Evolutionary conservation across 2,797 vertebrate species (phyloP), one percentile per base, ranked within the genome.

Genomic region (Melanitta fusca): DNA sequence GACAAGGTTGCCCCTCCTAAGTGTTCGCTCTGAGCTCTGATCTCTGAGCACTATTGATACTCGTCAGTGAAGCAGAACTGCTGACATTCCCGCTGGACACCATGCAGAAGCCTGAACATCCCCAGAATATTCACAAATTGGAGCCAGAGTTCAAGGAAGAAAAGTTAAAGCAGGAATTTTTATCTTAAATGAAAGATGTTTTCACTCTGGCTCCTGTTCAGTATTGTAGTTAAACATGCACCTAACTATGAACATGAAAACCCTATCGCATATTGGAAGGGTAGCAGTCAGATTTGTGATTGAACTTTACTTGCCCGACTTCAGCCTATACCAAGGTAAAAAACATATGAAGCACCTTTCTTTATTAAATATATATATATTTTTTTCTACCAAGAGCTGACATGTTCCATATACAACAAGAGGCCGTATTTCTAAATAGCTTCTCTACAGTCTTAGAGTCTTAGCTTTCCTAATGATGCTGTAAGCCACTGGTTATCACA

Each of bases 1-100:
- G 95, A 96, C 96, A 95, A 91, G 95, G 91, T 71, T 95, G 96
- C 84, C 91, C 93, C 85, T 96, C 83, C 96, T 88, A 90, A 93
- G 80, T 10, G 89, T 58, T 95, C 28, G 0, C 75, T 94, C 89
- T 91, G 89, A 96, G 96, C 93, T 96, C 94, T 96, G 94, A 93
- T 95, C 96, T 93, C 84, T 1, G 4, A 91, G 80, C 73, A 61
- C 93, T 94, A 78, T 91, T 95, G 95, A 95, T 90, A 96, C 91
- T 74, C 14, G 1, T 83, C 95, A 95, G 80, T 51, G 95, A 89
- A 97, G 96, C 90, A 94, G 93, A 97, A 96, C 94, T 89, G 95
- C 91, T 95, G 95, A 96, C 68, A 28, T 69, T 80, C 85, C 85
- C 3, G 28, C 89, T 43, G 88, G 83, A 58, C 80, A 93, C 88